Percentiles rank a stretch among this genome's conserved stretches.
Conservation (phyloP, 2,888 invertebrate genomes). For the Gymnoscelis rufifasciata region DNA sequence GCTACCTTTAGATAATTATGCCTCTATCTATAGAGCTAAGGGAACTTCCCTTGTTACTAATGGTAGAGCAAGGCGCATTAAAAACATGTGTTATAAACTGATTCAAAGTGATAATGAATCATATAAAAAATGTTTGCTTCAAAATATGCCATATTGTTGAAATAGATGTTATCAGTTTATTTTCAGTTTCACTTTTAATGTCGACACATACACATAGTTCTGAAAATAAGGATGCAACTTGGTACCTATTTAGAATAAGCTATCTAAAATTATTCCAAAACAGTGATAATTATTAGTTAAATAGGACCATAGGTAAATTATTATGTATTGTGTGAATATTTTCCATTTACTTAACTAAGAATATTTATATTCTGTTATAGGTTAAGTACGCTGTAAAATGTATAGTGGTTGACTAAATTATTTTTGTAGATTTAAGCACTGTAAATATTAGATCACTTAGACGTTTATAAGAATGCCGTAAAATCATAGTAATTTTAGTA, state of each 20-base stretch:
- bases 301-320: constrained; percentile 13
- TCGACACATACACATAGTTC: too few species aligned
- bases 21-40: too few species aligned
- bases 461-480: constrained; percentile 62
- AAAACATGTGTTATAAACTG: too few species aligned
- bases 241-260: constrained; percentile 1
- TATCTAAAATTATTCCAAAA: constrained; percentile 29
- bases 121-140: too few species aligned
- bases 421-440: constrained; percentile 75
- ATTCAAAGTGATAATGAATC: too few species aligned
- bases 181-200: too few species aligned
- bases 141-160: too few species aligned
- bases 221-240: neutral
- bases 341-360: constrained; percentile 44
- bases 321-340: constrained; percentile 25
- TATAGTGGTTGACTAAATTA: constrained; percentile 75
- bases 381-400: constrained; percentile 58
- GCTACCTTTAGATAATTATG: too few species aligned
- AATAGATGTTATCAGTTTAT: too few species aligned
- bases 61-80: too few species aligned
- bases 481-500: constrained; percentile 48
- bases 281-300: constrained; percentile 34
- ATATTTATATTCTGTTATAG: constrained; percentile 59
- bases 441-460: constrained; percentile 69
- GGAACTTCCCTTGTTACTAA: too few species aligned